Conservation (phyloP, 2,113 vertebrate species). For the Daphoenositta chrysoptera region DNA sequence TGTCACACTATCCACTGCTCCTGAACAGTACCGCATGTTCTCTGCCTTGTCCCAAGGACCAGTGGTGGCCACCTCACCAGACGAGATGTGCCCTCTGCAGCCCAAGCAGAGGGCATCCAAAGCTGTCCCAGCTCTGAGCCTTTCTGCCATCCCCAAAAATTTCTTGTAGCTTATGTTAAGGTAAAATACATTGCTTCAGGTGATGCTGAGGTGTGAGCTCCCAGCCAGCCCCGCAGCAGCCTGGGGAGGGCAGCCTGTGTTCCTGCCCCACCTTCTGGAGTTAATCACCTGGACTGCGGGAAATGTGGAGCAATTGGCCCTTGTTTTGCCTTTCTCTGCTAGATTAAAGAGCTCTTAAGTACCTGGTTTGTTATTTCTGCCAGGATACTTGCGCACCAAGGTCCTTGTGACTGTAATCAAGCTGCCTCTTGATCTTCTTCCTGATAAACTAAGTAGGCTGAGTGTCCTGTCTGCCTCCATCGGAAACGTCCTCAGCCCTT, state of each 20-base stretch:
- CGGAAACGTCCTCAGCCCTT: background rate
- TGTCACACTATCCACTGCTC: background rate
- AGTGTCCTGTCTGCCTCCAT: conserved; percentile 15
- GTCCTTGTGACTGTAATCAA: conserved; percentile 58
- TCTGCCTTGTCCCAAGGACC: conserved; percentile 30
- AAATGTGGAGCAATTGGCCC: conserved; percentile 23
- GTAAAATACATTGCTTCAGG: background rate
- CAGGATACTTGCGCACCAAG: background rate
- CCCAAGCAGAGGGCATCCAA: background rate
- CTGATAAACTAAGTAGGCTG: conserved; percentile 33
- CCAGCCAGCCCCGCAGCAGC: background rate
- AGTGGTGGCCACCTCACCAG: conserved; percentile 70
- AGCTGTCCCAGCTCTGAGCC: background rate
- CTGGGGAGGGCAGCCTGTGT: background rate
- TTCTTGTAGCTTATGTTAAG: background rate
- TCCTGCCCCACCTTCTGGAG: background rate
- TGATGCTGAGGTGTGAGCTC: background rate
- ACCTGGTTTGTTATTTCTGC: conserved; percentile 53
- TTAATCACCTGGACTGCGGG: background rate
- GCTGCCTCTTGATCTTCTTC: conserved; percentile 48
- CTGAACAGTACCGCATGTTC: background rate
- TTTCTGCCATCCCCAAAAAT: background rate
- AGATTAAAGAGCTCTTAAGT: conserved; percentile 56
- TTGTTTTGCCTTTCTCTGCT: conserved; percentile 28
- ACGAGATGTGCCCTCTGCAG: conserved; percentile 70